Conservation (phyloP, 2,888 invertebrate species). For the Mantis religiosa region DNA sequence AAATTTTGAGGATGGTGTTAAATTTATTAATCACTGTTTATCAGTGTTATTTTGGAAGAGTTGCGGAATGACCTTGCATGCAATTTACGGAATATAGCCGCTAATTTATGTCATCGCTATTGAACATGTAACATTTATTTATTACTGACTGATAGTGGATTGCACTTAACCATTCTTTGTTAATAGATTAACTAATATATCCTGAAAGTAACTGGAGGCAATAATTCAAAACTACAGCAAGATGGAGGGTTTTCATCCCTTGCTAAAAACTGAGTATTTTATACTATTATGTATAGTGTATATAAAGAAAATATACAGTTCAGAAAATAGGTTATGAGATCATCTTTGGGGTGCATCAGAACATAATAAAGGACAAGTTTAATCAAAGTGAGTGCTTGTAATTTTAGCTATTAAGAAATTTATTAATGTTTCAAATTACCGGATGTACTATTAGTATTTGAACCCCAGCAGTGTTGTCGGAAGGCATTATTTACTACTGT, state of each 20-base stretch:
- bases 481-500: too few species aligned
- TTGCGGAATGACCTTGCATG: conserved; percentile 22
- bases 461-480: neutral
- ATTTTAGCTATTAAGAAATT: neutral
- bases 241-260: neutral
- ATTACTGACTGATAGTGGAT: neutral
- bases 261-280: neutral
- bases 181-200: neutral
- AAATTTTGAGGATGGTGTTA: neutral
- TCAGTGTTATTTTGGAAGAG: neutral
- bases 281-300: neutral
- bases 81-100: neutral
- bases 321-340: neutral
- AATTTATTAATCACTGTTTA: neutral
- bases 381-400: too few species aligned
- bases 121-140: neutral
- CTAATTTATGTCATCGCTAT: conserved; percentile 4
- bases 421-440: neutral
- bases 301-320: too few species aligned
- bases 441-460: too few species aligned
- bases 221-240: neutral
- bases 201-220: neutral
- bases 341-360: too few species aligned
- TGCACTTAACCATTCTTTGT: neutral
- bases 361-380: too few species aligned